Base-by-base conservation (phyloP, 2,113 vertebrate genomes). In the Petrocephalus zakoni region DNA sequence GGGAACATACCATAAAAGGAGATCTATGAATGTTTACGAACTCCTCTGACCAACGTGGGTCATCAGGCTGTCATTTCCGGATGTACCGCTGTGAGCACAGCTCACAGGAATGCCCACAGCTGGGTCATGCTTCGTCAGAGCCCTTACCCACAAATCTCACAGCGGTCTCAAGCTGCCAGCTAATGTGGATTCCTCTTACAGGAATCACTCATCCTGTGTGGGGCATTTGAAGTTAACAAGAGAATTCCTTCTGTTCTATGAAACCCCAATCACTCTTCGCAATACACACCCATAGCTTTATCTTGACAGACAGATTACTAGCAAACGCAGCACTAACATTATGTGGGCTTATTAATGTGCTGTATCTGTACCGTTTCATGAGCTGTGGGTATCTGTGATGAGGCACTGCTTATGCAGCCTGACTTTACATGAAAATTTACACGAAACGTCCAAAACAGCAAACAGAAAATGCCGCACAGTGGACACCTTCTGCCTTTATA, bases 31-130 rank as follows among this genome's bases (percentile, higher is more conserved):
- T 49, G 46, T 49, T 47, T 46, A 19, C 6, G 21, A 82, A 47
- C 0, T 11, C 75, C 34, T 46, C 34, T 81, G 75, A 81, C 34
- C 78, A 37, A 19, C 0, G 42, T 85, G n/a, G 46, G 21, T 87
- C 89, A 86, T 91, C 86, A 89, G 25, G 21, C 89, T 90, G 90
- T 93, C 92, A 93, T 91, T 85, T 51, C 42, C 89, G 88, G 93
- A 93, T 90, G 91, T 90, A 90, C 86, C 89, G 90, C 92, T 92
- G 90, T 94, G 94, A 94, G 92, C 93, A 93, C 92, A 93, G 92
- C 91, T 87, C 21, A 4, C 89, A 92, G 92, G 93, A 94, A 94
- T 94, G 93, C 89, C 91, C 88, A 88, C 88, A 88, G 91, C 75
- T 89, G 92, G 90, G 93, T 93, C 92, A 93, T 92, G 93, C 92